Conservation (phyloP, 2,797 vertebrate genomes). For the Ceryle rudis region DNA sequence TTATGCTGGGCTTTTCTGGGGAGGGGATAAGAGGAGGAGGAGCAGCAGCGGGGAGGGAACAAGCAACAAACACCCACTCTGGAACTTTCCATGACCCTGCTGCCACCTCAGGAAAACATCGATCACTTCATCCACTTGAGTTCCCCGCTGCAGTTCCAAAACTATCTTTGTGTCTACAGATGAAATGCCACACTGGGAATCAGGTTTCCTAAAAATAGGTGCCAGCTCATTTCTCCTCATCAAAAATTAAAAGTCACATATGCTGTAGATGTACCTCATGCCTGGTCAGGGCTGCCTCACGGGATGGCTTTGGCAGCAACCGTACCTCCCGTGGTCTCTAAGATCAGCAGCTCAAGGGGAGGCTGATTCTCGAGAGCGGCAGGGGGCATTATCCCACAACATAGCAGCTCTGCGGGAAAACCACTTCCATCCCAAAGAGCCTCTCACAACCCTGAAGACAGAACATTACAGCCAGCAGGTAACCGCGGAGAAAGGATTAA, state of each 20-base stretch:
- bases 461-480: neutral
- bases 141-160: neutral
- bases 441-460: neutral
- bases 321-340: rapidly evolving
- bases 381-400: neutral
- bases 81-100: constrained; percentile 50
- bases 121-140: neutral
- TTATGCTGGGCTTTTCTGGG: rapidly evolving
- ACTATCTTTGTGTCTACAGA: neutral
- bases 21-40: neutral
- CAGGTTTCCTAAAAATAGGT: neutral
- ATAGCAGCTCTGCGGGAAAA: neutral
- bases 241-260: neutral
- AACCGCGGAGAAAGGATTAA: rapidly evolving
- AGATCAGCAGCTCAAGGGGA: neutral
- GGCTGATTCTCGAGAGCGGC: neutral
- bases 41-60: neutral
- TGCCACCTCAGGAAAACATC: constrained; percentile 1
- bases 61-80: neutral
- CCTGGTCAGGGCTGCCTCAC: rapidly evolving
- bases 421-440: neutral
- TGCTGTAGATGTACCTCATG: rapidly evolving
- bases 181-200: neutral
- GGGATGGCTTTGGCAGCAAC: neutral
- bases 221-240: neutral